Evolutionary conservation across 2,888 invertebrate species (phyloP), one percentile per base, ranked within the genome.

Genomic region (Lordiphosa fenestrarum): DNA sequence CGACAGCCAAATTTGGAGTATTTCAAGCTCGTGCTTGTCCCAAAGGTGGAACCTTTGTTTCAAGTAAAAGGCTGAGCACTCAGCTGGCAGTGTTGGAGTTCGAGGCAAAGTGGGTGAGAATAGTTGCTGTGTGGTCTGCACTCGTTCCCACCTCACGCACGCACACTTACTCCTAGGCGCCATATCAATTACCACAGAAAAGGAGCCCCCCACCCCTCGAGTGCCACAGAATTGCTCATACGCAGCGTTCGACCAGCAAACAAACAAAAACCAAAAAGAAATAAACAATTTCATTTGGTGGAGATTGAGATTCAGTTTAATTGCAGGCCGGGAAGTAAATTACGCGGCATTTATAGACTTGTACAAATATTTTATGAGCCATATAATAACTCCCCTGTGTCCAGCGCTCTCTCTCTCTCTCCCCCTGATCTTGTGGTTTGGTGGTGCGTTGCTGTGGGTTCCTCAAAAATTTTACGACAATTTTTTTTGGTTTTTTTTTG

Each of bases 321-420:
- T 82, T 76, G 83, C 69, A 66, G 39, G 44, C 12, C 41, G 30
- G 46, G 61, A 74, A 71, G 62, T 67, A 80, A 66, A 83, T 83
- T 76, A 81, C 74, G 71, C 77, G 60, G 77, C 77, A 71, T 74
- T 84, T 84, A 77, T 77, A 71, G 84, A 77, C 73, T 80, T 84
- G 77, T 77, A 64, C 73, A 77, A 73, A 77, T 77, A 77, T 76
- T 77, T 77, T 80, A 77, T 70, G 76, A 73, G 84, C 84, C 84
- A 66, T 73, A 80, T 80, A 77, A 77, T 83, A 80, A 83, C 73
- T 61, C 67, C 61, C 35, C 44, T 21, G 21, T n/a, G 52, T 41
- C 52, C 61, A 36, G 48, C 53, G 40, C 42, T 46, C 47, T 25
- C n/a, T 33, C 33, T n/a, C 35, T 30, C 33, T n/a, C n/a, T 38